Base-by-base conservation (phyloP, 2,113 vertebrate species). In the Gobiocypris rarus region DNA sequence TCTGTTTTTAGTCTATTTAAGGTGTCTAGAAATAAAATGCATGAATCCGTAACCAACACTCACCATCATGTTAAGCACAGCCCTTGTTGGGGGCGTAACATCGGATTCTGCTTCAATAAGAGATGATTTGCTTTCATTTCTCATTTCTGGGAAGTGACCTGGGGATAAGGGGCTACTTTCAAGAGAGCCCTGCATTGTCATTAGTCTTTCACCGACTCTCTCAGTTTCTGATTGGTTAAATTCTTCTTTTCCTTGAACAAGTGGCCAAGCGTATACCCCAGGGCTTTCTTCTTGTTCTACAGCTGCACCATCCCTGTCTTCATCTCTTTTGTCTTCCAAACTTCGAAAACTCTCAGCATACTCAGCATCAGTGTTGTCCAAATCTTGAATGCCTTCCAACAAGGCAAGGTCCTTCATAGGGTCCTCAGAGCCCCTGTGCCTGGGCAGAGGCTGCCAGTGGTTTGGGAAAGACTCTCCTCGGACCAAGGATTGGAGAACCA, bases 381-480 rank as follows among this genome's bases (percentile, higher is more conserved):
- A 88, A 73, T 89, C 92, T 24, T 9, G 87, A 22, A 93, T 90
- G 85, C 92, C 92, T 3, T 92, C 91, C 7, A 96, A 87, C 48
- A 95, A 88, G 14, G 93, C 91, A 0, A 96, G 89, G 76, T 96
- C 94, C 86, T 94, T 95, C 85, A 96, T 89, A n/a, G 89, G 93
- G 80, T 93, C 92, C 75, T 95, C 91, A 84, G 80, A 92, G 76
- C 83, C 87, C 63, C 88, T 89, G 43, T 89, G 92, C 83, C 81
- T 83, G 0, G 92, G 89, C 9, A 91, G 76, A 0, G 95, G 85
- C 24, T 89, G 89, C 73, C 90, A 91, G 84, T 91, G 92, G 19
- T 89, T 88, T 2, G 91, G 87, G 28, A 94, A 93, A 28, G 93
- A 87, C 83, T 95, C 93, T 0, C 92, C 94, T 6, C 93, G 91